Conservation (phyloP, 2,888 invertebrate genomes). For the Asteroscopus sphinx region DNA sequence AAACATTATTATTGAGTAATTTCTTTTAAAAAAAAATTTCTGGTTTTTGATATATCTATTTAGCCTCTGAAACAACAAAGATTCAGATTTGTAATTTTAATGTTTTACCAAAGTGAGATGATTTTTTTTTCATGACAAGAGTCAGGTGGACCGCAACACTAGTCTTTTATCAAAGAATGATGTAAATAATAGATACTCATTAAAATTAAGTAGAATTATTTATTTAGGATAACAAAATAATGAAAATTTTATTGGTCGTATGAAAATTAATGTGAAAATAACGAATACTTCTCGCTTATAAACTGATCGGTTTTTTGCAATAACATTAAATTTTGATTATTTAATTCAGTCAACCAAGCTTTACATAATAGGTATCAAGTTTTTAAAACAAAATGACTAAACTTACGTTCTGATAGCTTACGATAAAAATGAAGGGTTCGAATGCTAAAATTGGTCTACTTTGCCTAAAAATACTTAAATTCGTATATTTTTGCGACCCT, state of each 20-base stretch:
- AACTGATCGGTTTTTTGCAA: slow-evolving; percentile 60
- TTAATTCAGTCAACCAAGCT: background rate
- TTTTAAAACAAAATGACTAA: no score
- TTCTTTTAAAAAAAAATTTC: no score
- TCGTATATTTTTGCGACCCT: no score
- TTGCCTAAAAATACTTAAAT: no score
- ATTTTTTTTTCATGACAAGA: slow-evolving; percentile 48
- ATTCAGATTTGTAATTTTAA: slow-evolving; percentile 2
- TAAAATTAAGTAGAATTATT: slow-evolving; percentile 85
- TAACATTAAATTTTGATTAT: slow-evolving; percentile 48
- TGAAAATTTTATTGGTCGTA: slow-evolving; percentile 75
- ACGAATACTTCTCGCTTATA: slow-evolving; percentile 64
- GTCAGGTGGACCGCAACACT: slow-evolving; percentile 70
- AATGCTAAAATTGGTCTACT: no score
- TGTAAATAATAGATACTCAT: slow-evolving; percentile 88
- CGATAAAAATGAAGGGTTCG: no score
- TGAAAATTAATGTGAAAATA: slow-evolving; percentile 67
- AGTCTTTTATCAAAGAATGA: slow-evolving; percentile 83
- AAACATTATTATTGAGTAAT: no score
- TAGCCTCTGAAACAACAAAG: background rate
- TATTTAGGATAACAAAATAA: slow-evolving; percentile 78
- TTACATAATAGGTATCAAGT: background rate
- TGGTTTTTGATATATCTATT: background rate
- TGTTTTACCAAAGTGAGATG: slow-evolving; percentile 30
- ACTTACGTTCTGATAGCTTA: no score